Base-by-base conservation (phyloP, 1,140 invertebrate genomes). In the Drosophila melanogaster region DNA sequence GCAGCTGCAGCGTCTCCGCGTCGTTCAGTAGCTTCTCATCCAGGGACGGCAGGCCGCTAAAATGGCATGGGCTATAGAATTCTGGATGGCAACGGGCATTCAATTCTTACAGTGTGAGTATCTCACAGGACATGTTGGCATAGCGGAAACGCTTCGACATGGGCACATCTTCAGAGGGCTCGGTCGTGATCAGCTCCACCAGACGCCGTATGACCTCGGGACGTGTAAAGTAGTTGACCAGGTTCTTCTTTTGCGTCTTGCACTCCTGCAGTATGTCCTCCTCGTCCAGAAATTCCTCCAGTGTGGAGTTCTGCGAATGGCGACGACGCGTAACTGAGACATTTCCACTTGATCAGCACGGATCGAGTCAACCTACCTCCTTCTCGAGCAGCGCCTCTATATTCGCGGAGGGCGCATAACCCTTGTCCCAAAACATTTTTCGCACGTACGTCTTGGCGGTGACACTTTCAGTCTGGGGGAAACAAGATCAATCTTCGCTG, bases 211-310 rank as follows among this genome's bases (percentile, higher is more conserved):
- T 94, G 50, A 97, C 94, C 83, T 98, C 96, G 38, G 96, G 95
- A 90, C 94, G 95, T 79, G 95, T 95, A 79, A 99, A 94, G 93
- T 98, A 98, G 93, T 80, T 97, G 73, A 98, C 94, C 60, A 99
- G 93, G 84, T 96, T 97, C 92, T 96, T 97, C 92, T 98, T 98
- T 92, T 97, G 96, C 71, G 95, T 95, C 94, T 97, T 98, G 92
- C 98, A 98, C 94, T 99, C 98, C 92, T 98, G 97, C 67, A 99
- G 94, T 90, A 99, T 96, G 93, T 98, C 97, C 92, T 98, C 97
- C 93, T 98, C 96, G 92, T 99, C 97, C 94, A 99, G 94, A 59
- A 99, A 93, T 92, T 98, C 96, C 80, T 95, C 94, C 50, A 99
- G 93, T 17, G 96, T 98, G 50, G 98, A 95, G 95, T 98, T 96